Percentiles rank a stretch among this genome's conserved stretches.
Conservation (phyloP, 1,140 invertebrate species). For the Philopotamus ludificatus region DNA sequence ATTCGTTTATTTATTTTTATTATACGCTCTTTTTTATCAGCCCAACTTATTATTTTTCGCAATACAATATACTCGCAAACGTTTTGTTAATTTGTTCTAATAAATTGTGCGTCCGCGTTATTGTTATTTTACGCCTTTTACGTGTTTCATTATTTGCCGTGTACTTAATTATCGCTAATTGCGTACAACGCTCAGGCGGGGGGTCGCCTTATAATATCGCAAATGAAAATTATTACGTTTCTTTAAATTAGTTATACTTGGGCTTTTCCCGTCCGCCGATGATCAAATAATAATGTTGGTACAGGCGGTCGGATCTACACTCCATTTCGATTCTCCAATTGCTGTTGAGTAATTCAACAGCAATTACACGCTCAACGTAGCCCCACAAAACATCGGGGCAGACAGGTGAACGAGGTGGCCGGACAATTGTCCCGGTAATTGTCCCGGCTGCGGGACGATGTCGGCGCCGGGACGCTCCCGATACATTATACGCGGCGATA, state of each 20-base stretch:
- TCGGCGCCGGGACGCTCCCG: not conserved
- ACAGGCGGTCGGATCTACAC: too few relatives aligned
- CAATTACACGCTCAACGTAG: too few relatives aligned
- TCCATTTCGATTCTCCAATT: too few relatives aligned
- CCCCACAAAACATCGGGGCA: too few relatives aligned
- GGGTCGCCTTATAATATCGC: not conserved
- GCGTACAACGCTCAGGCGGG: not conserved
- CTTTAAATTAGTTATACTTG: too few relatives aligned
- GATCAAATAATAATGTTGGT: too few relatives aligned
- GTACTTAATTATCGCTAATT: not conserved
- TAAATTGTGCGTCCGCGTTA: not conserved
- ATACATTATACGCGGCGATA: not conserved
- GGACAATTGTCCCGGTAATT: too few relatives aligned
- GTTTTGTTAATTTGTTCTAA: not conserved
- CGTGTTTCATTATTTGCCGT: not conserved
- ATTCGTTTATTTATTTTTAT: slow-evolving; percentile 5
- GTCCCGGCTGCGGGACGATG: too few relatives aligned
- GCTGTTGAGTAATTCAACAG: too few relatives aligned
- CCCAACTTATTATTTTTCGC: too few relatives aligned
- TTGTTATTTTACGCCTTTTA: not conserved
- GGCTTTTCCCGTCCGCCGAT: too few relatives aligned
- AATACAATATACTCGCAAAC: not conserved
- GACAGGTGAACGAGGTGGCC: too few relatives aligned
- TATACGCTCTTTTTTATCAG: not conserved
- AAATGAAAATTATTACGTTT: not conserved